phyloP scores from a whole-genome alignment of 2,797 vertebrate genomes.

The Cirrhinus mrigala region DNA sequence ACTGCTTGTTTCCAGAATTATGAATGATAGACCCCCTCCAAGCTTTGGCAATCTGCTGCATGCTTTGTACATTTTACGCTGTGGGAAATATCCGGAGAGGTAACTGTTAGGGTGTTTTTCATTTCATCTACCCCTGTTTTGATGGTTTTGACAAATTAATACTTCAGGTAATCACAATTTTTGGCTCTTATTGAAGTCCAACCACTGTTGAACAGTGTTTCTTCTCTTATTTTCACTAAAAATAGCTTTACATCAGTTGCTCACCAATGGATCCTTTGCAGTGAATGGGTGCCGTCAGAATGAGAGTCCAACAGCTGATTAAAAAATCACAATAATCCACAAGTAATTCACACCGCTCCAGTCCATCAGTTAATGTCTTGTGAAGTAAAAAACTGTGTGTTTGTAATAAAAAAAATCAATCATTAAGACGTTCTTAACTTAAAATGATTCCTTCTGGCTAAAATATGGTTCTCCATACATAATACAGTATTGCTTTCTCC shows the following conservation, averaged over 20 bases:
- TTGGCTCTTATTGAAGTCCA: not conserved
- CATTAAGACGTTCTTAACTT: not conserved
- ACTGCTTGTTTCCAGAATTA: slow-evolving; percentile 60
- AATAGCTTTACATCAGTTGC: not conserved
- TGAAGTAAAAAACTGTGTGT: not conserved
- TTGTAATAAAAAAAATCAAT: not conserved
- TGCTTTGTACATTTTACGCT: slow-evolving; percentile 2
- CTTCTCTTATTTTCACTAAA: not conserved
- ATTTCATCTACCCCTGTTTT: not conserved
- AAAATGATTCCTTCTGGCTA: not conserved
- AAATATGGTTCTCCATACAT: not conserved
- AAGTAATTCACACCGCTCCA: not conserved
- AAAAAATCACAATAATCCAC: not conserved
- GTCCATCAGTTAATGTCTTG: not conserved
- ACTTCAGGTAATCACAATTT: not conserved
- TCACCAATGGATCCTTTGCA: too few relatives aligned
- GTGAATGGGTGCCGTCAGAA: not conserved
- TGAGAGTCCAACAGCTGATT: too few relatives aligned
- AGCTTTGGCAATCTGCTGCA: slow-evolving; percentile 10
- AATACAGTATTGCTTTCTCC: not conserved
- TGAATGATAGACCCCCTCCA: slow-evolving; percentile 38
- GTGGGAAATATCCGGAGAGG: not conserved
- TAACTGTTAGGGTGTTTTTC: not conserved
- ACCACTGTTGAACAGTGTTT: not conserved
- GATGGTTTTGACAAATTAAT: not conserved